Conservation (phyloP, 2,797 vertebrate genomes). For the Remorina albescens region DNA sequence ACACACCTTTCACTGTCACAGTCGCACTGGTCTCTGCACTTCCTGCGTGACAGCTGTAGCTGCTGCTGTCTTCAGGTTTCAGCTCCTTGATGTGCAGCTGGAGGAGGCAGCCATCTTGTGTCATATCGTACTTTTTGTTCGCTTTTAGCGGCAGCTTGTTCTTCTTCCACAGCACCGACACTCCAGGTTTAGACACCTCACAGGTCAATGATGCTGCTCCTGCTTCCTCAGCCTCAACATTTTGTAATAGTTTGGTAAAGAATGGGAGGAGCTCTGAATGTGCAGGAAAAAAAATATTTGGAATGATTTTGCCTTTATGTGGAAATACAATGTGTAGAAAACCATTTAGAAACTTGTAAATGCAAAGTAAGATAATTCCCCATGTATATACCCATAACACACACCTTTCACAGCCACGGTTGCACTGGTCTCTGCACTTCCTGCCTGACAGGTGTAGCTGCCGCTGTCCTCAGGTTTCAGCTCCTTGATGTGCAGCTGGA, state of each 20-base stretch:
- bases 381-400: not conserved
- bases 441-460: slow-evolving; percentile 84
- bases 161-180: slow-evolving; percentile 85
- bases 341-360: not conserved
- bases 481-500: slow-evolving; percentile 84
- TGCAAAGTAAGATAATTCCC: not conserved
- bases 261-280: slow-evolving; percentile 51
- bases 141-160: slow-evolving; percentile 82
- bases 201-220: slow-evolving; percentile 64
- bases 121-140: slow-evolving; percentile 84
- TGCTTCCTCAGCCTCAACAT: slow-evolving; percentile 69
- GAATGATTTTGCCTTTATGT: not conserved
- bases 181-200: slow-evolving; percentile 82
- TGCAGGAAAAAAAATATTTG: not conserved
- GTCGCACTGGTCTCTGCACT: slow-evolving; percentile 57
- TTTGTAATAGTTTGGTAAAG: slow-evolving; percentile 65
- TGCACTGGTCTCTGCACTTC: slow-evolving; percentile 64
- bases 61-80: slow-evolving; percentile 85
- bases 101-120: slow-evolving; percentile 78
- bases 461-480: slow-evolving; percentile 88
- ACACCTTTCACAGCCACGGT: slow-evolving; percentile 41
- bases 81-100: slow-evolving; percentile 85
- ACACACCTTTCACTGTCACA: slow-evolving; percentile 67
- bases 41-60: slow-evolving; percentile 83
- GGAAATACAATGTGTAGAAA: not conserved